Conservation (phyloP, 35 echinoderm and acorn worm species). For the Nesometra sesokonis region DNA sequence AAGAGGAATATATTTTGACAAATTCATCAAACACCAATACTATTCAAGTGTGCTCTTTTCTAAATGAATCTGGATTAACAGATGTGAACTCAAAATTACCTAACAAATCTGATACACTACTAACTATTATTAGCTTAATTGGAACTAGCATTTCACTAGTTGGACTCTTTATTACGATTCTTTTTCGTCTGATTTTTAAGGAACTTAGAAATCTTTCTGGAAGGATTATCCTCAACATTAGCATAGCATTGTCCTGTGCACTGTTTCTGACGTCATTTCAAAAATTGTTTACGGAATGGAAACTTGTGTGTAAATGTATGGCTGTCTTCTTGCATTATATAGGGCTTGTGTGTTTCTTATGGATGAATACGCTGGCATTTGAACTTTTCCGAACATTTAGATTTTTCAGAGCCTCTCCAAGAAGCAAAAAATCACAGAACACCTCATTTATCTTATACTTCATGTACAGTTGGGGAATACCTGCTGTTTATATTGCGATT, state of each 20-base stretch:
- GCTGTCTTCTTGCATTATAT: background rate
- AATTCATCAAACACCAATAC: background rate
- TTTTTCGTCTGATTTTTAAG: background rate
- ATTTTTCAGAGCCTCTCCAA: too few relatives aligned
- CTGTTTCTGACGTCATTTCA: background rate
- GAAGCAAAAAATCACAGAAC: too few relatives aligned
- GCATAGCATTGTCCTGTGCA: background rate
- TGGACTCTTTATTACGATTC: background rate
- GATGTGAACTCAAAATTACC: background rate
- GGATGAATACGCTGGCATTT: constrained; percentile 10
- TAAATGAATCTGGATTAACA: background rate
- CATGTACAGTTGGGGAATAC: too few relatives aligned
- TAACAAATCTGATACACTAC: background rate
- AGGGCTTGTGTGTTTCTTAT: background rate
- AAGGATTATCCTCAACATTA: constrained; percentile 1
- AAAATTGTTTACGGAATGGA: background rate
- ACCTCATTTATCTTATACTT: too few relatives aligned
- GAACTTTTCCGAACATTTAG: background rate
- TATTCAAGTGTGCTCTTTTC: background rate
- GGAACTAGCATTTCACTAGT: background rate
- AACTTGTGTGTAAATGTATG: background rate
- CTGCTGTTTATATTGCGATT: too few relatives aligned
- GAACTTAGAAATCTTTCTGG: background rate
- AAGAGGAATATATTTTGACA: background rate
- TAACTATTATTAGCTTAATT: background rate